Evolutionary conservation across 2,797 vertebrate species (phyloP), one percentile per base, ranked within the genome.

Genomic region (Takifugu rubripes): DNA sequence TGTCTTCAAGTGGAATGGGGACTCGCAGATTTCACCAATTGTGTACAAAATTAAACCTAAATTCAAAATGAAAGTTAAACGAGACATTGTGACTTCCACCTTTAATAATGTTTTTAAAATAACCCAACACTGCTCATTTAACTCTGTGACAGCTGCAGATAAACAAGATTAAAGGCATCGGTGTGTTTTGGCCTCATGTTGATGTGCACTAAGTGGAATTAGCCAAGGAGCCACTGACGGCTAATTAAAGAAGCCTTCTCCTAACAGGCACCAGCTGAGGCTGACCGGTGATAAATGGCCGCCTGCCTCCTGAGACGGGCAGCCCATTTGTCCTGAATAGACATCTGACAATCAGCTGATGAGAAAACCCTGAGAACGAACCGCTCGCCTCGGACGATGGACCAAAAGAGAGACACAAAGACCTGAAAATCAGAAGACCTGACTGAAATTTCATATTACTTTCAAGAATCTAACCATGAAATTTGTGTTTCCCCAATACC

Each of bases 1-100:
- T 60, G 65, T 79, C 72, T 77, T 25, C 54, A 72, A 55, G 36
- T 53, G 0, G 70, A 74, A 80, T 65, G 82, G 65, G 65, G 66
- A 59, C 31, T 33, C 31, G 49, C 10, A 40, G 8, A 53, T 68
- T 47, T 40, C 40, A 55, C 21, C 31, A 65, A 49, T 64, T 52
- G 27, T 29, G 26, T 21, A 10, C 17, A 52, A 53, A 60, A 45
- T 49, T 43, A 52, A 56, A 11, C 50, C 21, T 0, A 29, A 56
- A 67, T 31, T 27, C 27, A 66, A 40, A 59, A 48, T 36, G 52
- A 50, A 61, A 5, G 11, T 48, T 27, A 45, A 59, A 7, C 58
- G 27, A 64, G 43, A 54, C 43, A 58, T 48, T 12, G 11, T 11
- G 33, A 10, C 33, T 36, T 2, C 9, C 1, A 36, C 33, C 11